A percentile compares a stretch with the other conserved stretches of the same genome.
Conservation (phyloP, 2,113 vertebrate species). For the Todiramphus chloris region DNA sequence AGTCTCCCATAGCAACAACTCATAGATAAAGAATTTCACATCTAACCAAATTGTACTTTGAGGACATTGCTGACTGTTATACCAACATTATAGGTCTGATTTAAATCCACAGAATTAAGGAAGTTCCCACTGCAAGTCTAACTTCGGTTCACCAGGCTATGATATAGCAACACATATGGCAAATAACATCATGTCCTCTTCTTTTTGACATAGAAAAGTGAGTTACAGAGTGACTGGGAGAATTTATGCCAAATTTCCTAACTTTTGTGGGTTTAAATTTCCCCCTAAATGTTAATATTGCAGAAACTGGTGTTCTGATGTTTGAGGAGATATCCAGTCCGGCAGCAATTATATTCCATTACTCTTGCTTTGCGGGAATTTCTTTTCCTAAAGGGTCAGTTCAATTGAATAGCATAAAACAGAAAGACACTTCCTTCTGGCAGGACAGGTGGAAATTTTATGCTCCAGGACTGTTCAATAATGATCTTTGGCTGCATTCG, state of each 20-base stretch:
- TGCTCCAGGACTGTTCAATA: constrained; percentile 30
- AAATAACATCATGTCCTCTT: background rate
- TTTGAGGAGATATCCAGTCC: background rate
- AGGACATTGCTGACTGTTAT: background rate
- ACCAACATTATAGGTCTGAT: background rate
- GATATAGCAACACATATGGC: background rate
- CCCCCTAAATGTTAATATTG: background rate
- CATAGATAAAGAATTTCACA: constrained; percentile 27
- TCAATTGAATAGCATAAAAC: background rate
- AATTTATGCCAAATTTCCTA: background rate
- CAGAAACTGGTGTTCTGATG: background rate
- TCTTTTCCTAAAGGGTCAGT: background rate
- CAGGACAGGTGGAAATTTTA: constrained; percentile 46
- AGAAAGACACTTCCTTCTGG: constrained; percentile 19
- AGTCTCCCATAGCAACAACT: constrained; percentile 50
- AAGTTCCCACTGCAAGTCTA: background rate
- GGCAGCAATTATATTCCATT: background rate
- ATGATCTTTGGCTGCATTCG: constrained; percentile 18
- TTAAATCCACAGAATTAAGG: constrained; percentile 4
- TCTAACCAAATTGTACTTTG: background rate
- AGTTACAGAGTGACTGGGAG: background rate
- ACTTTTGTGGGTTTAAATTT: background rate
- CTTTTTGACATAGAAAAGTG: background rate
- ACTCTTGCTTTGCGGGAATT: background rate
- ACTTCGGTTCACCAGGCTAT: background rate